Evolutionary conservation across 2,888 invertebrate species (phyloP), one percentile per base, ranked within the genome.

Genomic region (Salticus scenicus): DNA sequence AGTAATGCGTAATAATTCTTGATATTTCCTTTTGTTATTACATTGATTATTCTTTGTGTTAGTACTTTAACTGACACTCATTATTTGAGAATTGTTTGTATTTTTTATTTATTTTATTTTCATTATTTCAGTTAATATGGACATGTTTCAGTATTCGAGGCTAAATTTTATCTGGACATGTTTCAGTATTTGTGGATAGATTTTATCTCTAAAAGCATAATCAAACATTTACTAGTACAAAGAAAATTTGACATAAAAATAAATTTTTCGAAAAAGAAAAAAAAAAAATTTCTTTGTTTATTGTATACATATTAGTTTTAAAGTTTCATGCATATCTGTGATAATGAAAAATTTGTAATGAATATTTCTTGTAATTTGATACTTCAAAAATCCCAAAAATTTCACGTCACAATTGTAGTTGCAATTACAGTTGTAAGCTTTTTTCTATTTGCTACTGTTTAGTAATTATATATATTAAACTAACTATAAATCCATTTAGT

Each of bases 321-420:
- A n/a, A 12, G 17, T 66, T 66, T 17, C 66, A 70, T 71, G 75
- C 82, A 75, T 82, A 82, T 82, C 82, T 82, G 82, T 82, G 82
- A 82, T 82, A 80, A 82, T 37, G 69, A 64, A 42, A 64, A 64
- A 75, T 82, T 81, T 82, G 70, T 27, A 71, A 42, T 73, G 24
- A 75, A 64, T 75, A 75, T 63, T 63, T 82, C 69, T 69, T 63
- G 64, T 27, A 66, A 76, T 70, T 82, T 82, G 64, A 73, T 75
- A 64, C 67, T 81, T 64, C 75, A 63, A 81, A 81, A 80, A 37
- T 30, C 7, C 20, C 51, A 24, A 64, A 27, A 78, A 78, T 64
- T 79, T 79, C 42, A 72, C 64, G 74, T 70, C 72, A 69, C n/a
- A n/a, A n/a, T n/a, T n/a, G 63, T 81, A 81, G 74, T 74, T 69